Evolutionary conservation across 2,797 vertebrate genomes (phyloP).

Genomic region (Sebastes matsubarae): DNA sequence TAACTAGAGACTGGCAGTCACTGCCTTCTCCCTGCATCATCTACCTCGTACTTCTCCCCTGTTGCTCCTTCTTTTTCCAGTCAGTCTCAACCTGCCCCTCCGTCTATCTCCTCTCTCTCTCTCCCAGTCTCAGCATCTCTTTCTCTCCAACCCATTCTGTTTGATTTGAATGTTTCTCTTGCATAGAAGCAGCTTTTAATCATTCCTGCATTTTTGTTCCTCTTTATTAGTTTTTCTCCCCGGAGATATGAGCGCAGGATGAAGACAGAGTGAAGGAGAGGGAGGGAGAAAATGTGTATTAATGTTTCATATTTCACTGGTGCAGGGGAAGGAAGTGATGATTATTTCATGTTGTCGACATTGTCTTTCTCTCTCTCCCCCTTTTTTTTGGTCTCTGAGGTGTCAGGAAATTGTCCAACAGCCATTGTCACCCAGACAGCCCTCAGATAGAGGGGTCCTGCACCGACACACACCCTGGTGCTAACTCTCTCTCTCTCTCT

Average conservation of each 20-base stretch:
- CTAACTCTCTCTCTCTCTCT: neutral
- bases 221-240: slow-evolving; percentile 59
- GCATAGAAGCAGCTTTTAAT: slow-evolving; percentile 58
- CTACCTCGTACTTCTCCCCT: neutral
- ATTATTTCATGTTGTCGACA: slow-evolving; percentile 58
- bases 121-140: neutral
- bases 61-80: neutral
- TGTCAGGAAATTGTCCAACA: slow-evolving; percentile 33
- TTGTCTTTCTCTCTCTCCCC: slow-evolving; percentile 11
- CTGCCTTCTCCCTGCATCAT: slow-evolving; percentile 7
- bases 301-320: slow-evolving; percentile 65
- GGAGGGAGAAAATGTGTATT: slow-evolving; percentile 38
- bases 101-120: neutral
- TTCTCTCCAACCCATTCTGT: neutral
- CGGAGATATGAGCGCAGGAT: slow-evolving; percentile 33
- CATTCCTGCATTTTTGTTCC: slow-evolving; percentile 54
- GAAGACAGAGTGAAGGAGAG: slow-evolving; percentile 26
- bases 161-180: slow-evolving; percentile 40
- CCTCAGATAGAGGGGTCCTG: neutral
- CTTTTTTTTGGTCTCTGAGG: slow-evolving; percentile 6
- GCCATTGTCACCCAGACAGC: slow-evolving; percentile 38
- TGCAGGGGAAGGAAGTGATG: slow-evolving; percentile 31
- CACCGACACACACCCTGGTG: neutral
- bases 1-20: slow-evolving; percentile 44
- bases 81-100: neutral